Base-by-base conservation (phyloP, 2,113 vertebrate genomes). In the Chaetops frenatus region DNA sequence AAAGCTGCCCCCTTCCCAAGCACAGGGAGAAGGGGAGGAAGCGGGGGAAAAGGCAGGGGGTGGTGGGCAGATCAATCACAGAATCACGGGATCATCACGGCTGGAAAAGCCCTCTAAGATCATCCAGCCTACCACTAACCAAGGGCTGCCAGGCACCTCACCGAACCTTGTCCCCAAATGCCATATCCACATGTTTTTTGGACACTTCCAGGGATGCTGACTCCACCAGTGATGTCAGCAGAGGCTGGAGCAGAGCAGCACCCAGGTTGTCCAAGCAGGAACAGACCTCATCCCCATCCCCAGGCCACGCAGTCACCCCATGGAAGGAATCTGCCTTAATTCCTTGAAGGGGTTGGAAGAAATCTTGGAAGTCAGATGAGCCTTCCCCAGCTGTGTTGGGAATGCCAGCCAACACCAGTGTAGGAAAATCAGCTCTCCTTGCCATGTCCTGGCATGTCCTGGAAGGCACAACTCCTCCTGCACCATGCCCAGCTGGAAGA, bases 321-420 rank as follows among this genome's bases (percentile, higher is more conserved):
- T 0, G 5, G 0, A 45, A 53, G 25, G 45, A 35, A 80, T 42
- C 48, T 65, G 64, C 47, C 60, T 44, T 47, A 17, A 70, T n/a
- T n/a, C n/a, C n/a, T n/a, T n/a, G n/a, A 48, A 2, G 6, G 33
- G 15, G 11, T 36, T 78, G 42, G 36, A 84, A 73, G 8, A 20
- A 27, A 22, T 64, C 56, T 11, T 24, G 14, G 45, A 72, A 87
- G 25, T 29, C 24, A 27, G 31, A 51, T 2, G 27, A 27, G 25
- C 0, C 0, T 33, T 57, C 36, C 35, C 7, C 5, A 9, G 33
- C 29, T 47, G 58, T 50, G 38, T 27, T 38, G 42, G 76, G 40
- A 90, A 65, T 12, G 35, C 16, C 38, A 70, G 57, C 25, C 36
- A 56, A 4, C n/a, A 47, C 9, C 28, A 40, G 18, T 7, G 3